Base-by-base conservation (phyloP, 2,888 invertebrate genomes). In the Caenorhabditis sp. region DNA sequence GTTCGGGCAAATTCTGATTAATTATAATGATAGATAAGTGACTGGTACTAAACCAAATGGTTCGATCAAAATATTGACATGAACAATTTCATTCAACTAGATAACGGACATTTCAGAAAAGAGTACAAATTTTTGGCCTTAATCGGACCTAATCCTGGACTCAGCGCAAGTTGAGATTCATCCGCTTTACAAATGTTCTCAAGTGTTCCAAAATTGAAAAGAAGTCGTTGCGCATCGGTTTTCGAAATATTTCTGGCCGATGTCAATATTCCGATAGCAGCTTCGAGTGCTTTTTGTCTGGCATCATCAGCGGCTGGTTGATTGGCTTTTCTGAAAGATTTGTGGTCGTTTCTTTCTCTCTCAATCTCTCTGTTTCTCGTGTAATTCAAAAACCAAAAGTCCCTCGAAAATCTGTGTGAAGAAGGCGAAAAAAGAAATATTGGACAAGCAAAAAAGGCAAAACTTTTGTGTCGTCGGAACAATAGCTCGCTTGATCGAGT, bases 131-230 rank as follows among this genome's bases (percentile, higher is more conserved):
- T 82, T 64, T 81, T 74, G 0, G 84, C 85, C 53, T 84, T 83
- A 49, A 81, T 74, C 10, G 83, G 83, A 12, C 86, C 86, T 12
- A 86, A 69, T 12, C 86, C 86, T 0, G 82, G 77, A 66, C 84
- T 83, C n/a, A 77, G 54, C 3, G 68, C 73, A 6, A 86, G 68
- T 58, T 85, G 74, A 17, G 83, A 79, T 49, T 78, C 79, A 3
- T 72, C 63, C 5, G 83, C 83, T n/a, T 78, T 61, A 8, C 79
- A 75, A 23, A 86, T 77, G 49, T 70, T 67, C 37, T 72, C 53
- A 17, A 86, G 62, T 17, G 81, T 78, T 3, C 84, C 84, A 57
- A 86, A 86, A 51, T 77, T 77, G 59, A 73, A 78, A 10, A 86
- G 75, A 2, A 86, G 76, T 19, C 82, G 75, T 54, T 83, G 79